Conservation (phyloP, 2,113 vertebrate genomes). For the Centropus bengalensis region DNA sequence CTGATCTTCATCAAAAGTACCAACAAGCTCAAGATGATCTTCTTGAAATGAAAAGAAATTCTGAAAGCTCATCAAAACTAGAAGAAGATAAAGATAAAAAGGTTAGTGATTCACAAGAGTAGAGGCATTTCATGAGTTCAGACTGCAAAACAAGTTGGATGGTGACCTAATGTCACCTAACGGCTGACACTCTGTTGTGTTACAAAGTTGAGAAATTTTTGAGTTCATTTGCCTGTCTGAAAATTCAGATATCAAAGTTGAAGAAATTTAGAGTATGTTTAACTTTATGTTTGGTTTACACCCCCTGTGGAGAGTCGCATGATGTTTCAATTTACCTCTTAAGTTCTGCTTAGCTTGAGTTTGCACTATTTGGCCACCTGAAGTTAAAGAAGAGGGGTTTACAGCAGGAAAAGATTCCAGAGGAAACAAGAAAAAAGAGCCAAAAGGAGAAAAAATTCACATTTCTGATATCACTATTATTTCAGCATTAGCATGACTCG, state of each 20-base stretch:
- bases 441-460: not conserved
- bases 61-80: constrained; percentile 86
- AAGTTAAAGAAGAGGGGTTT: not conserved
- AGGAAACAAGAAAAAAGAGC: not conserved
- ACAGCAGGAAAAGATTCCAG: not conserved
- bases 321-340: not conserved
- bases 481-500: not conserved
- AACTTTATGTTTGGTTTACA: not conserved
- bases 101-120: constrained; percentile 69
- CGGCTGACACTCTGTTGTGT: not conserved
- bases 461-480: not conserved
- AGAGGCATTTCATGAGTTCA: not conserved
- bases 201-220: not conserved
- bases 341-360: not conserved
- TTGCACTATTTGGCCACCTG: not conserved
- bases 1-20: constrained; percentile 78
- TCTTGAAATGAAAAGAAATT: constrained; percentile 84
- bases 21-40: constrained; percentile 87
- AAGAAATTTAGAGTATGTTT: not conserved
- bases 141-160: not conserved
- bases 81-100: constrained; percentile 96
- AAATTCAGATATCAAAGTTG: not conserved
- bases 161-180: not conserved
- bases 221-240: not conserved
- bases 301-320: fast-evolving